Base-by-base conservation (phyloP, 2,888 invertebrate genomes). In the Drosophila atripex region DNA sequence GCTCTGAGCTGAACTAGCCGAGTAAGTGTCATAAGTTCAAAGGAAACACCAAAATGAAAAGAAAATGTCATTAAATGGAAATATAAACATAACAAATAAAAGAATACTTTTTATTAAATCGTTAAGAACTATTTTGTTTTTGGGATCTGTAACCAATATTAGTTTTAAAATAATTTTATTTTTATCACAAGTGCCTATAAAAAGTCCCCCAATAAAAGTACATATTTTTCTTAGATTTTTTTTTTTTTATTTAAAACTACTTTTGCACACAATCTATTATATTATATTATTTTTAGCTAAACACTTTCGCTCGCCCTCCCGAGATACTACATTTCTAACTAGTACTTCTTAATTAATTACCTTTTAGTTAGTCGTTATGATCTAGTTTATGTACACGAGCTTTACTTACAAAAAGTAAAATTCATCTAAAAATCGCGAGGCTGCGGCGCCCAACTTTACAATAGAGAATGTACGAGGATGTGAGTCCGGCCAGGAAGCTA, bases 331-430 rank as follows among this genome's bases (percentile, higher is more conserved):
- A 21, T 54, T 68, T 58, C 23, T 9, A 49, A 53, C 85, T 82
- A 82, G 23, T 66, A 12, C 52, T 66, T 47, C 59, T 64, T 28
- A 63, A 38, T 46, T 64, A 61, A 21, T 50, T 51, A 49, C 57
- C 56, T 45, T 50, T 73, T 41, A 38, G 14, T 70, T 65, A 58
- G 28, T 55, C 45, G 14, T 51, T 80, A 80, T 23, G 30, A 45
- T 21, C 70, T 78, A 80, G 30, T 54, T n/a, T 80, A 80, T 84
- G 41, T 82, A 82, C 87, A 83, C 52, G 70, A 73, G 68, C 55
- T 68, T 76, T 75, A 71, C 85, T 84, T 85, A 77, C 47, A 39
- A 57, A 75, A 73, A 70, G 76, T 69, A 82, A 87, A 82, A 78
- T 75, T 75, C 69, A 68, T 83, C 77, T 75, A 77, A 77, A 82